phyloP scores from a whole-genome alignment of 1,140 invertebrate species.

The Brachionus sp. region DNA sequence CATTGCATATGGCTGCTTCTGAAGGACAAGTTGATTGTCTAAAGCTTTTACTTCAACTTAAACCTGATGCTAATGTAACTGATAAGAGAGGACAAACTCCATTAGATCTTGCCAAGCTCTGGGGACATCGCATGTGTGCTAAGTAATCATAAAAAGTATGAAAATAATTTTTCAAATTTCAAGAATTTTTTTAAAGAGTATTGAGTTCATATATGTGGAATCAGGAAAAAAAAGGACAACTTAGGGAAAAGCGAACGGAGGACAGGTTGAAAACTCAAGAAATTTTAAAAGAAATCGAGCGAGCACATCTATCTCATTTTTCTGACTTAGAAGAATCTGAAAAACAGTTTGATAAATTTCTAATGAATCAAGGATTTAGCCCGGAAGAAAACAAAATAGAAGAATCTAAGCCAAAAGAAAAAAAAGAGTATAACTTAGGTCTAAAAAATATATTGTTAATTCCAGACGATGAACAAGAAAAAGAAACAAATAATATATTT shows the following conservation, averaged over 20 bases:
- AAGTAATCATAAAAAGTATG: slow-evolving; percentile 49
- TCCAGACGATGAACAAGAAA: not conserved
- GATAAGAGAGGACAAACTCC: slow-evolving; percentile 56
- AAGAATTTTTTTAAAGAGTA: slow-evolving; percentile 46
- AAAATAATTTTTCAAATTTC: slow-evolving; percentile 8
- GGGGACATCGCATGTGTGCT: slow-evolving; percentile 59
- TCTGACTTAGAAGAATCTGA: not conserved
- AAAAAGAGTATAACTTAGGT: not conserved
- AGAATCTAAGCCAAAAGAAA: not conserved
- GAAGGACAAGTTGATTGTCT: slow-evolving; percentile 59
- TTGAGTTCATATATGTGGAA: slow-evolving; percentile 36
- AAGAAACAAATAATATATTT: not conserved
- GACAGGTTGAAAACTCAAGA: slow-evolving; percentile 46
- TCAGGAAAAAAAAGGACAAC: slow-evolving; percentile 45
- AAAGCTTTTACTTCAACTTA: slow-evolving; percentile 54
- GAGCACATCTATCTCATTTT: not conserved
- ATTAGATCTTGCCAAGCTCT: slow-evolving; percentile 58
- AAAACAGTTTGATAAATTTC: slow-evolving; percentile 30
- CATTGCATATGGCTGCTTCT: slow-evolving; percentile 57
- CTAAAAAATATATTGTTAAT: not conserved
- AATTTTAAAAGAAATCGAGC: slow-evolving; percentile 22
- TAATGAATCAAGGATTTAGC: slow-evolving; percentile 20
- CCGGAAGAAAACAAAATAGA: not conserved
- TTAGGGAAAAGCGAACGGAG: not conserved
- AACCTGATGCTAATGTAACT: slow-evolving; percentile 52